Percentiles rank a stretch among this genome's conserved stretches.
phyloP scores from a whole-genome alignment of 2,797 vertebrate species.

The Champsocephalus esox region DNA sequence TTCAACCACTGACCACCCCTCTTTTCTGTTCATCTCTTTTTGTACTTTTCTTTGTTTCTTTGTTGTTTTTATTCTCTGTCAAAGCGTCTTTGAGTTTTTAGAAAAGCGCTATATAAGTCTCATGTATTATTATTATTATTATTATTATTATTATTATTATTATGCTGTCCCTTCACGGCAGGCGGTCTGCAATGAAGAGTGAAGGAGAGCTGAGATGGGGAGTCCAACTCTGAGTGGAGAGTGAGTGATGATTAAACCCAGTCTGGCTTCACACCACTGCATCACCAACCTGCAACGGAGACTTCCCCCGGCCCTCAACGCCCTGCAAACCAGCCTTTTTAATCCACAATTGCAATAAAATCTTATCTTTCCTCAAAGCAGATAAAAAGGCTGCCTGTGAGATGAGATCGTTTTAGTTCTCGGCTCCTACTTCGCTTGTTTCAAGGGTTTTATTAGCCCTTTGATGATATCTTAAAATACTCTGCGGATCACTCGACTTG shows the following conservation, averaged over 20 bases:
- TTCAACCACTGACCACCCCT: no score
- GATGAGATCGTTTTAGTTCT: conserved; percentile 39
- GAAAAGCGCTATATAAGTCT: no score
- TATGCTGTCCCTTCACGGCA: conserved; percentile 54
- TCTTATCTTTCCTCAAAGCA: conserved; percentile 35
- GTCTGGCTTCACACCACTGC: conserved; percentile 54
- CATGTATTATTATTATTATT: no score
- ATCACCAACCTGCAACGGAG: conserved; percentile 26
- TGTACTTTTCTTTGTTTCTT: no score
- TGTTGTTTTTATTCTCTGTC: no score
- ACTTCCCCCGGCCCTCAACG: not conserved
- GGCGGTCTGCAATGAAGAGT: conserved; percentile 61
- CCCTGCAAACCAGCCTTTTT: conserved; percentile 21
- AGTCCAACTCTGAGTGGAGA: conserved; percentile 41
- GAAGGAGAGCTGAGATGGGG: conserved; percentile 55
- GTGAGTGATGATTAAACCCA: conserved; percentile 58
- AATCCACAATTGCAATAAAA: conserved; percentile 12
- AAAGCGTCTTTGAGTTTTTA: no score
- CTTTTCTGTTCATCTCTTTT: no score
- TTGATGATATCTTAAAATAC: conserved; percentile 45
- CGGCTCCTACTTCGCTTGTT: not conserved
- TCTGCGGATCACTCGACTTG: not conserved
- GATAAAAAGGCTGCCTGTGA: conserved; percentile 10
- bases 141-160: no score
- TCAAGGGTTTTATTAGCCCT: conserved; percentile 13